Conservation (phyloP, 2,797 vertebrate species). For the Arctocebus calabarensis region DNA sequence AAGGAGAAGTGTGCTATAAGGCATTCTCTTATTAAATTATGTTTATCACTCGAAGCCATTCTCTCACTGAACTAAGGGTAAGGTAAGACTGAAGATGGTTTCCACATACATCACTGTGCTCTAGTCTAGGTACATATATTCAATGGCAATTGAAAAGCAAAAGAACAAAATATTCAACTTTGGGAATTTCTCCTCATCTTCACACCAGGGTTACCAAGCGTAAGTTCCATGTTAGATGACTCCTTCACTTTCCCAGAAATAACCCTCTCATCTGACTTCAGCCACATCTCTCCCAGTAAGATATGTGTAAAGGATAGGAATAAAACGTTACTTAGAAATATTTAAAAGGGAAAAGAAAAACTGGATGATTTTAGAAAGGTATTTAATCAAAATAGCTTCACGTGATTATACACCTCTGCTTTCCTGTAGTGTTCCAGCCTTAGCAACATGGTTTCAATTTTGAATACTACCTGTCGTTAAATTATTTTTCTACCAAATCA, state of each 20-base stretch:
- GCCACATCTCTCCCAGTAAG: neutral
- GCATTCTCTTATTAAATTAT: neutral
- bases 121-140: neutral
- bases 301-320: constrained; percentile 5
- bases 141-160: constrained; percentile 50
- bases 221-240: neutral
- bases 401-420: constrained; percentile 46
- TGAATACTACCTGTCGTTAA: constrained; percentile 73
- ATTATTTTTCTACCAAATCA: constrained; percentile 65
- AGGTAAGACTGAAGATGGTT: neutral
- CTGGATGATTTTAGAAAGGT: neutral
- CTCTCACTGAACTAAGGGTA: neutral
- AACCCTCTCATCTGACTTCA: constrained; percentile 32
- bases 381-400: neutral
- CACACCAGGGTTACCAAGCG: neutral
- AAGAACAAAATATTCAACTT: neutral
- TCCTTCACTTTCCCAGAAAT: constrained; percentile 57
- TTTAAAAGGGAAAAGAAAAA: constrained; percentile 33
- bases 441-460: constrained; percentile 73
- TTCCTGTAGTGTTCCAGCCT: constrained; percentile 67
- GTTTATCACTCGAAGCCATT: neutral
- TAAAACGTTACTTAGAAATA: neutral
- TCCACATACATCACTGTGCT: neutral
- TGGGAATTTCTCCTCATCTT: neutral
- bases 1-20: neutral